Percentiles rank a stretch among this genome's conserved stretches.
These are phyloP conservation scores for Ophion obscuratus DNA, from an alignment of 2,888 invertebrate genomes.

Conservation along the genomic window DNA sequence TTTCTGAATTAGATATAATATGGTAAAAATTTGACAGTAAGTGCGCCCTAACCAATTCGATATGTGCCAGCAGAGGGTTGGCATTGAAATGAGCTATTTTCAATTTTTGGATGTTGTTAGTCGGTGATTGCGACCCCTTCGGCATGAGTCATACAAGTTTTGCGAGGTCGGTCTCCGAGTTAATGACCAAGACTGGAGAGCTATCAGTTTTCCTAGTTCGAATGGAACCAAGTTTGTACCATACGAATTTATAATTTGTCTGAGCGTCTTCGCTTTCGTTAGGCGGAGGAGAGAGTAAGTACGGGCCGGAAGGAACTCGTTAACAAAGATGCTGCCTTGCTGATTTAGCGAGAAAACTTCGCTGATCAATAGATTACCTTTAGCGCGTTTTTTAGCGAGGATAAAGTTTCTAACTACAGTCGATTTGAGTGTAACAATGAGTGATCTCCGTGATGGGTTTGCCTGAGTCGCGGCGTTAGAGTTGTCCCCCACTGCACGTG, in stretches of 20 bases:
- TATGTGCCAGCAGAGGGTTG: not conserved
- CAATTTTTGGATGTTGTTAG: not conserved
- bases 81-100: slow-evolving; percentile 2
- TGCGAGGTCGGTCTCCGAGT: not conserved
- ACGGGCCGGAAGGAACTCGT: not conserved
- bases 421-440: slow-evolving; percentile 1
- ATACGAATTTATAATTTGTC: not conserved
- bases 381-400: not conserved
- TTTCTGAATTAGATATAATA: slow-evolving; percentile 3
- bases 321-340: not conserved
- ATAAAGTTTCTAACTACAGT: not conserved
- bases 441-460: too few relatives aligned
- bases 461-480: too few relatives aligned
- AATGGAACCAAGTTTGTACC: not conserved
- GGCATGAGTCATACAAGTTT: not conserved
- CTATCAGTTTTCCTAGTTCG: not conserved
- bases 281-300: not conserved
- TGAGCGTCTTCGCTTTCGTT: not conserved
- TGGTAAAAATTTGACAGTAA: not conserved
- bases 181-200: not conserved
- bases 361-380: not conserved
- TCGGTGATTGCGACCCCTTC: not conserved
- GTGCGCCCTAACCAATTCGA: not conserved
- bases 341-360: not conserved
- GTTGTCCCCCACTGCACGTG: not conserved